Evolutionary conservation across 35 echinoderm and acorn worm genomes (phyloP).

Genomic region (Apostichopus japonicus): DNA sequence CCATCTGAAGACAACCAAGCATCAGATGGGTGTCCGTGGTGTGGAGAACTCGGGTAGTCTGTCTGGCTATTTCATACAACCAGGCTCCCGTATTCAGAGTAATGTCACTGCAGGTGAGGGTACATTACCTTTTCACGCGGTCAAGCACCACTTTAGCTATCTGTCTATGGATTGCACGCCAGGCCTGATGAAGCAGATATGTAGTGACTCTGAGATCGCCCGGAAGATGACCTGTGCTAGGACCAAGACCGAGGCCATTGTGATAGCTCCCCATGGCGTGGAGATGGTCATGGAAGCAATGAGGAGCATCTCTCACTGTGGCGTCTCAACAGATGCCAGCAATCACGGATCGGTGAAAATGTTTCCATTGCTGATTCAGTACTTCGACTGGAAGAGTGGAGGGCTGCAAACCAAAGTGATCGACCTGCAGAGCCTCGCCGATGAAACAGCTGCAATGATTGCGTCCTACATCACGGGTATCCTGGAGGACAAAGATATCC

Average conservation of each 20-base stretch:
- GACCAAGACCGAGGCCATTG: slow-evolving; percentile 24
- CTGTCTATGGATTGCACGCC: slow-evolving; percentile 14
- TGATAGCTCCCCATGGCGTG: slow-evolving; percentile 18
- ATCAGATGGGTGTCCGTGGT: not conserved
- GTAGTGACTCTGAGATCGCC: not conserved
- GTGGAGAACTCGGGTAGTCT: not conserved
- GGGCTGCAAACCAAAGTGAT: not conserved
- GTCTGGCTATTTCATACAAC: not conserved
- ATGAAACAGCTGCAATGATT: not conserved
- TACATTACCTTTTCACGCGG: not conserved
- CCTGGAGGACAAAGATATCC: not conserved
- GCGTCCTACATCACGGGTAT: not conserved
- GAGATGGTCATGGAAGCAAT: not conserved
- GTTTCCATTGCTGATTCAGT: slow-evolving; percentile 16
- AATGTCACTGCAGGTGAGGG: slow-evolving; percentile 18
- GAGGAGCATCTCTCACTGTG: not conserved
- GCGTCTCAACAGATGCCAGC: slow-evolving; percentile 8
- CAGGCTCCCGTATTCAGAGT: not conserved
- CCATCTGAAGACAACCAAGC: slow-evolving; percentile 5
- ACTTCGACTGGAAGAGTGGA: not conserved
- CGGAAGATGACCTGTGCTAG: not conserved
- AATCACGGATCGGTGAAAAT: slow-evolving; percentile 24
- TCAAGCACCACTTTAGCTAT: slow-evolving; percentile 13
- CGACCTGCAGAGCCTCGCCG: not conserved
- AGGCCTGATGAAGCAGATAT: not conserved